These are phyloP conservation scores for Heliconius congener DNA, from an alignment of 1,140 invertebrate genomes.

Conservation along the genomic window DNA sequence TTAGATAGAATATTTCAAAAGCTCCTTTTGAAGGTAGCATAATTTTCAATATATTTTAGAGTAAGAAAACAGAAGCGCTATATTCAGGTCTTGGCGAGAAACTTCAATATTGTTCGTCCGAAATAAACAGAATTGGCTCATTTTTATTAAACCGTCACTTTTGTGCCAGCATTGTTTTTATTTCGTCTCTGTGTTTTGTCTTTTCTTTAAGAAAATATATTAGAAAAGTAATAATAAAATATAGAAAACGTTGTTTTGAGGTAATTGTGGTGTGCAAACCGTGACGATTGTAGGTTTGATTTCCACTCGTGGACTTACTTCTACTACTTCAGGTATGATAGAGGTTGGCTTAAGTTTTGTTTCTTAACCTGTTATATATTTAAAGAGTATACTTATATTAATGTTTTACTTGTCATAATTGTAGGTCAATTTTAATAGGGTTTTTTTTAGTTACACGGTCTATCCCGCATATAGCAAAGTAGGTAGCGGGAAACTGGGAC, in stretches of 20 bases:
- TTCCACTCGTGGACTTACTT: no score
- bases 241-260: not conserved
- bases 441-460: no score
- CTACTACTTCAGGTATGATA: no score
- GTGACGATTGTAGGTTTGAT: no score
- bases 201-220: not conserved
- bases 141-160: slow-evolving; percentile 1
- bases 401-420: no score
- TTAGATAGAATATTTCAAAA: not conserved
- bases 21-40: not conserved
- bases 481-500: no score
- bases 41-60: slow-evolving; percentile 7
- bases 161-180: slow-evolving; percentile 2
- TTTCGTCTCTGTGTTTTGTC: not conserved
- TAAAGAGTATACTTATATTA: no score
- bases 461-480: no score
- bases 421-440: no score
- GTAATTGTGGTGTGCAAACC: no score
- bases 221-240: not conserved
- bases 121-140: not conserved
- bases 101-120: slow-evolving; percentile 1
- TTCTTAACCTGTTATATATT: no score
- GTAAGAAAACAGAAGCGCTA: not conserved
- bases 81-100: slow-evolving; percentile 11
- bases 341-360: no score